Base-by-base conservation (phyloP, 2,888 invertebrate species). In the Dynastes grantii region DNA sequence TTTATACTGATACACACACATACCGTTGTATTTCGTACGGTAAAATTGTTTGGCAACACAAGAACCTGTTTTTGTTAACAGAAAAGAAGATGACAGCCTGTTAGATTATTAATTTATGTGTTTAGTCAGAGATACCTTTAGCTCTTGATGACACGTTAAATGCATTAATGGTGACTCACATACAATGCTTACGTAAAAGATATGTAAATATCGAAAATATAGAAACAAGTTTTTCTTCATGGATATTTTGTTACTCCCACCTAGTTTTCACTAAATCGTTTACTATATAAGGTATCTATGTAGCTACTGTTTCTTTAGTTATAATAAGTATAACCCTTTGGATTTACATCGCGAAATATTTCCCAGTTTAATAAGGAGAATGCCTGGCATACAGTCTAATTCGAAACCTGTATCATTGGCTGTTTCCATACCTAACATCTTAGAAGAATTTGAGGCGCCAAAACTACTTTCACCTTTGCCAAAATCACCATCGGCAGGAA, bases 111-210 rank as follows among this genome's bases (percentile, higher is more conserved):
- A 73, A 73, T 73, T 73, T 49, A 22, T 6, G 55, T n/a, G 61
- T 45, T 75, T 75, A 61, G 61, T 61, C 73, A 75, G 22, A 75
- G 29, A 75, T 75, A 40, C 61, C 45, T 75, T 45, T 11, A 75
- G n/a, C 4, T 45, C 27, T 71, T 45, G 27, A 61, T 11, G 61
- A 75, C 40, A 61, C 22, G 22, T 73, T 32, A 40, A 73, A 58
- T 58, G 58, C 58, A 45, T 61, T 53, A 40, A 73, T 75, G 61
- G 45, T 75, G 73, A 61, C 45, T 75, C 58, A 71, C 11, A 22
- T 55, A 55, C 55, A 22, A 55, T n/a, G 27, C 27, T 51, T 68
- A 29, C 51, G 51, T 29, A 51, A 13, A 8, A 51, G n/a, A 29
- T 63, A 32, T 32, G 32, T 32, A 29, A 11, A 45, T 29, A 68